Evolutionary conservation across 2,113 vertebrate species (phyloP).

Genomic region (Canis aureus): DNA sequence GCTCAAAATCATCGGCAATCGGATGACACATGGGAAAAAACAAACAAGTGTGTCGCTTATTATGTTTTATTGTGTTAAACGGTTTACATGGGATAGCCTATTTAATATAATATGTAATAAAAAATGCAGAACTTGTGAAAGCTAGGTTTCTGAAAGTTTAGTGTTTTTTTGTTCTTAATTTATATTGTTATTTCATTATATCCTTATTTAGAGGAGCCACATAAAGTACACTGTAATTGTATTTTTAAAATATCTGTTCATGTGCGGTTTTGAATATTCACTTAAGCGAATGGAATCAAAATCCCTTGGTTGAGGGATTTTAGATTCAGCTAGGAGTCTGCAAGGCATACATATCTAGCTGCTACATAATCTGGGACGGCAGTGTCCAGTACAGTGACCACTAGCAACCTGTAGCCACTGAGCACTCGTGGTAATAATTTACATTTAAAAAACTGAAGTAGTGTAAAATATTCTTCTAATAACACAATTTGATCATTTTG

Average conservation of each 20-base stretch:
- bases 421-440: background rate
- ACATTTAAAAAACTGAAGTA: background rate
- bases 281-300: background rate
- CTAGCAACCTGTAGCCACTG: background rate
- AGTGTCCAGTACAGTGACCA: background rate
- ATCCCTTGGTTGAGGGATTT: background rate
- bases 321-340: background rate
- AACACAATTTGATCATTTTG: background rate
- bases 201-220: slow-evolving; percentile 7
- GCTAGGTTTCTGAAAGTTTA: background rate
- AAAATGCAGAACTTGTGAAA: background rate
- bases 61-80: background rate
- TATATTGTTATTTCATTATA: background rate
- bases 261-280: background rate
- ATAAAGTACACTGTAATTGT: background rate
- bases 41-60: background rate
- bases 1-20: background rate
- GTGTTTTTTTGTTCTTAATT: background rate
- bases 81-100: background rate
- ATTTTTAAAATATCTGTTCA: background rate
- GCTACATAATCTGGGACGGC: accelerated
- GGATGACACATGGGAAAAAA: background rate
- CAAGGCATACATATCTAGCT: background rate
- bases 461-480: background rate
- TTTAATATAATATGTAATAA: background rate